Evolutionary conservation across 1,140 invertebrate species (phyloP).

Genomic region (Brachionus paranguensis): DNA sequence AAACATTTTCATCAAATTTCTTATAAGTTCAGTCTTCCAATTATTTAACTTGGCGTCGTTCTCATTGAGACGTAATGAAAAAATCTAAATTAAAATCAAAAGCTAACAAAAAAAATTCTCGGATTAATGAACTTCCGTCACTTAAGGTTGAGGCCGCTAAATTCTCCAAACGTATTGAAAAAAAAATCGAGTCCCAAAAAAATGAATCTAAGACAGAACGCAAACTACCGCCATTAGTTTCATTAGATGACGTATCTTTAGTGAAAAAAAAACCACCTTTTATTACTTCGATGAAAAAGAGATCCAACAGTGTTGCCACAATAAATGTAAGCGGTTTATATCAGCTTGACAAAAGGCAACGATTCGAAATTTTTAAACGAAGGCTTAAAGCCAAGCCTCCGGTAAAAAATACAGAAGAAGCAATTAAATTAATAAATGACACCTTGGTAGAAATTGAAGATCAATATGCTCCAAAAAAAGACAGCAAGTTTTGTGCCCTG

Average conservation of each 20-base stretch:
- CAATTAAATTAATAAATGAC: constrained; percentile 16
- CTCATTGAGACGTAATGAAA: background rate
- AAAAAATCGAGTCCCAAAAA: background rate
- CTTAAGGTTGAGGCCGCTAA: background rate
- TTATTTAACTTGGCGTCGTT: background rate
- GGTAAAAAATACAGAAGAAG: constrained; percentile 19
- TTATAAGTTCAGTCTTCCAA: background rate
- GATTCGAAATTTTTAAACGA: constrained; percentile 21
- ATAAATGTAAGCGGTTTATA: background rate
- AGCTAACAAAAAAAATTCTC: background rate
- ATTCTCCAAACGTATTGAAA: background rate
- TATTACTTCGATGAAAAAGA: background rate
- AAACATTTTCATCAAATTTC: background rate
- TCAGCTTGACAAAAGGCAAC: constrained; percentile 34
- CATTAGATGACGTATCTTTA: background rate
- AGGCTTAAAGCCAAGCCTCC: background rate
- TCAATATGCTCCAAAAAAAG: constrained; percentile 29
- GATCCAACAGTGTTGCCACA: background rate
- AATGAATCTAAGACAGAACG: background rate
- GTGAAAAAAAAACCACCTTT: constrained; percentile 3
- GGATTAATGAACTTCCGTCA: background rate
- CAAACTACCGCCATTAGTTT: background rate
- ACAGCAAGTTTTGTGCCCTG: constrained; percentile 19
- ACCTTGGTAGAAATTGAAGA: constrained; percentile 31
- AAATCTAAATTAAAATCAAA: constrained; percentile 7